Evolutionary conservation across 2,888 invertebrate species (phyloP).

Genomic region (Frankliniella intonsa): DNA sequence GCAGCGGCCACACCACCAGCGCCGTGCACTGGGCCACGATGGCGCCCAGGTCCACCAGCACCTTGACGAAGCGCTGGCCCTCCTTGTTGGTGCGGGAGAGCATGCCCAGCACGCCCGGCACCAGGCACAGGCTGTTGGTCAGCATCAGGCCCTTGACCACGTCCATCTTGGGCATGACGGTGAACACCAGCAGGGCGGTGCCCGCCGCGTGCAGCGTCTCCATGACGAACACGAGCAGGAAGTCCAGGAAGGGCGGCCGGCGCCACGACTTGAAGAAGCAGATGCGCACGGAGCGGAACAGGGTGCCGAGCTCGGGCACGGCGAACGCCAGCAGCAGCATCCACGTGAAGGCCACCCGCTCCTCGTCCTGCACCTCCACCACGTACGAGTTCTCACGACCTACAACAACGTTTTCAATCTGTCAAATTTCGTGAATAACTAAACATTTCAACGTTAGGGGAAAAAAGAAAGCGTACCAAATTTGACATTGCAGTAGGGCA

Average conservation of each 20-base stretch:
- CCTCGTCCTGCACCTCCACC: constrained; percentile 74
- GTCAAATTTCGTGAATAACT: background rate
- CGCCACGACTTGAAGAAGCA: constrained; percentile 87
- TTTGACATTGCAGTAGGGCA: constrained; percentile 79
- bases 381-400: constrained; percentile 83
- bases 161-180: constrained; percentile 85
- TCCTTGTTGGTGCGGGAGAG: constrained; percentile 79
- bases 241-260: constrained; percentile 61
- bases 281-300: constrained; percentile 79
- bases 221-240: constrained; percentile 68
- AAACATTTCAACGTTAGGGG: background rate
- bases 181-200: constrained; percentile 77
- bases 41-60: constrained; percentile 77
- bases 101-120: constrained; percentile 73
- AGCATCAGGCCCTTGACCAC: constrained; percentile 94
- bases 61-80: constrained; percentile 63
- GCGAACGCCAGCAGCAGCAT: constrained; percentile 80
- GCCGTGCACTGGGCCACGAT: constrained; percentile 86
- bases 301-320: constrained; percentile 81
- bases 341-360: constrained; percentile 91
- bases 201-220: constrained; percentile 89
- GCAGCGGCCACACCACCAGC: constrained; percentile 85
- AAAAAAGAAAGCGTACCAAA: constrained; percentile 55
- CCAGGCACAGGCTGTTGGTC: constrained; percentile 89
- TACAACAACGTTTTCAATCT: constrained; percentile 46